Evolutionary conservation across 2,888 invertebrate genomes (phyloP), one percentile per base, ranked within the genome.

Genomic region (Ormyrus rosae): DNA sequence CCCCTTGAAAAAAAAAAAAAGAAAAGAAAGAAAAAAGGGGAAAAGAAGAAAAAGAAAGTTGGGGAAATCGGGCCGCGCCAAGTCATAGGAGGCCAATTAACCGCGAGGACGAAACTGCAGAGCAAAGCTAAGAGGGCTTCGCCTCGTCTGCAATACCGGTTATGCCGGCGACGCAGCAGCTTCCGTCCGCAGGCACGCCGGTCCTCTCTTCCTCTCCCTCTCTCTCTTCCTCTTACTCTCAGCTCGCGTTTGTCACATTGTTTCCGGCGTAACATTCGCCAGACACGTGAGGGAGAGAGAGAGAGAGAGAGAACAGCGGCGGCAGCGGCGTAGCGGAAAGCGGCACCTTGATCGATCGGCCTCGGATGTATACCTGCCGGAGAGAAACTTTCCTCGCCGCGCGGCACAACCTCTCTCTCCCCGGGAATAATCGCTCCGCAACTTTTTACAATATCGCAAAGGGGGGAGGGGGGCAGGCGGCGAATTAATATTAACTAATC

Each of bases 111-210:
- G 56, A 56, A 56, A 56, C 13, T 56, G 56, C 56, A 13, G 56
- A 56, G 56, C 56, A 11, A n/a, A 56, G 56, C 56, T n/a, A 56
- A 56, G 56, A 56, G 56, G 13, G 56, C n/a, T 56, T 13, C 50
- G 65, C 67, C 34, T 67, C 53, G 67, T 67, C 67, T 53, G 53
- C 67, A 67, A 53, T 67, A 53, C 53, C 51, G 67, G 67, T 67
- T 67, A 67, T 67, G 67, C 67, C 67, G 51, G 67, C 53, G 53
- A 67, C 53, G 67, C 67, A 67, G 67, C 48, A 45, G 45, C 45
- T n/a, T 46, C 34, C 34, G 34, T 34, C 34, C 34, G 34, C 34
- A 34, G 34, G 34, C 34, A 34, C 34, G 34, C 34, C 34, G 34
- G 34, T 34, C 34, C 34, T 34, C 34, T 4, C 34, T 3, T 0